A percentile compares a stretch with the other conserved stretches of the same genome.
Evolutionary conservation across 2,797 vertebrate species (phyloP).

Genomic region (Steatocranus sp.): DNA sequence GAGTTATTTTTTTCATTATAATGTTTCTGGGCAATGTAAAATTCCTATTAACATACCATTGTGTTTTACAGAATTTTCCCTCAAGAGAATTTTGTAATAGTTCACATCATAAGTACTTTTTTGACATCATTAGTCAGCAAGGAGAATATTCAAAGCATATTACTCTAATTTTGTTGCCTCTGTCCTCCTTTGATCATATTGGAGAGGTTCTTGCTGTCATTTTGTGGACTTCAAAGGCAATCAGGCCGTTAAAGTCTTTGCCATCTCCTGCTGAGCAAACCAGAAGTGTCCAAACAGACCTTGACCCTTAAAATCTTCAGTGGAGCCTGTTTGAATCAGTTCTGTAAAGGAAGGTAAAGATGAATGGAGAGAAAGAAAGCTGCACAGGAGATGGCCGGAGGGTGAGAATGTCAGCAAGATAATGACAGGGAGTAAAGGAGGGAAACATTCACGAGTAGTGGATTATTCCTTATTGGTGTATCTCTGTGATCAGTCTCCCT

Average conservation of each 20-base stretch:
- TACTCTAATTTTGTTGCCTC: slow-evolving; percentile 11
- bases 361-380: not conserved
- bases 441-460: not conserved
- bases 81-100: not conserved
- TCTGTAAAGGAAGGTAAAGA: not conserved
- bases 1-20: not conserved
- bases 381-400: not conserved
- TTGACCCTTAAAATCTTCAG: slow-evolving; percentile 26
- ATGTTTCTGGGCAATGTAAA: not conserved
- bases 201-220: slow-evolving; percentile 17
- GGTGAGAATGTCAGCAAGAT: not conserved
- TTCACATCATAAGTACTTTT: not conserved
- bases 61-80: not conserved
- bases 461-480: not conserved
- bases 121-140: not conserved
- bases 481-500: slow-evolving; percentile 2
- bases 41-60: not conserved
- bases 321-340: slow-evolving; percentile 18
- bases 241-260: slow-evolving; percentile 38
- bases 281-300: slow-evolving; percentile 33
- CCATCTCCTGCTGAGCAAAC: slow-evolving; percentile 36
- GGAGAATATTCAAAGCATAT: not conserved
- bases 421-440: slow-evolving; percentile 2
- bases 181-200: slow-evolving; percentile 38
- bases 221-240: slow-evolving; percentile 55